These are phyloP conservation scores for Coleophora flavipennella DNA, from an alignment of 2,888 invertebrate species.

Conservation along the genomic window DNA sequence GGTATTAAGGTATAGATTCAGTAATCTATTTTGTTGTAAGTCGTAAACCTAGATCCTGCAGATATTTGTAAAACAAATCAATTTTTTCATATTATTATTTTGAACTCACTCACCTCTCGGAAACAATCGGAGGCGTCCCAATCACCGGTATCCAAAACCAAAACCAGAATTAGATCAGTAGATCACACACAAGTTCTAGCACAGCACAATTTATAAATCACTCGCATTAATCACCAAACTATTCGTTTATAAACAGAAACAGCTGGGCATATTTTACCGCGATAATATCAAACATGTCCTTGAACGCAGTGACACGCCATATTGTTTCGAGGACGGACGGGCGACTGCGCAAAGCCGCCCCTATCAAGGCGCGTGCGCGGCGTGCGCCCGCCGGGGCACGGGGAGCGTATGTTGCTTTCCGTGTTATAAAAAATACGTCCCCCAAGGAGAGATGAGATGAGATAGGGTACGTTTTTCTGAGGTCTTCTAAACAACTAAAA, in stretches of 20 bases:
- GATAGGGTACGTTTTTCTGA: no score
- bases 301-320: constrained; percentile 54
- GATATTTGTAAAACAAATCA: no score
- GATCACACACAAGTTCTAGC: constrained; percentile 33
- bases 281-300: constrained; percentile 58
- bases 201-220: constrained; percentile 29
- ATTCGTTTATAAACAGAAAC: constrained; percentile 18
- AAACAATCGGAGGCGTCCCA: constrained; percentile 33
- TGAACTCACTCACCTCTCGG: constrained; percentile 49
- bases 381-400: constrained; percentile 51
- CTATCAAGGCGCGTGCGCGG: constrained; percentile 47
- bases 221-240: constrained; percentile 13
- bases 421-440: no score
- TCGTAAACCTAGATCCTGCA: no score
- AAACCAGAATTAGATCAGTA: no score
- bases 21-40: no score
- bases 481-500: no score
- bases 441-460: no score
- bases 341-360: constrained; percentile 65
- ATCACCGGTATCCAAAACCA: constrained; percentile 45
- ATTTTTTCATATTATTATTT: constrained; percentile 30
- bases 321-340: constrained; percentile 59
- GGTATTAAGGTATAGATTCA: no score
- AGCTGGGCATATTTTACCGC: constrained; percentile 37
- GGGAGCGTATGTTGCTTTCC: no score